phyloP scores from a whole-genome alignment of 2,797 vertebrate genomes.

The Synanceia verrucosa region DNA sequence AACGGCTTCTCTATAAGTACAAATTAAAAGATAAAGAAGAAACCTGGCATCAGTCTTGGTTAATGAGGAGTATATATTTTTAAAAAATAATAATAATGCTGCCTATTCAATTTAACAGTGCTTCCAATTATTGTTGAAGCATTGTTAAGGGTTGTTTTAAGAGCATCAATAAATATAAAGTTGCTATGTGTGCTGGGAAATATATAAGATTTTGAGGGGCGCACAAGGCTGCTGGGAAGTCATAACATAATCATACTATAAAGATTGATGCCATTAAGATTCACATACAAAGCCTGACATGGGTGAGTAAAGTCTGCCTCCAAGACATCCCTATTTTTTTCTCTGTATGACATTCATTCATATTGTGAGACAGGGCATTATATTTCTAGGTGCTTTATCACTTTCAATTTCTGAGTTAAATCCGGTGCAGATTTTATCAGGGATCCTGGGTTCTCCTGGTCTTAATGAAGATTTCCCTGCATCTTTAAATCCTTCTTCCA shows the following conservation, averaged over 20 bases:
- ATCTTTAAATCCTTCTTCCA: constrained; percentile 67
- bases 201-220: constrained; percentile 20
- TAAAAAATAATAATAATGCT: neutral
- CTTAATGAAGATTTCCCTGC: constrained; percentile 64
- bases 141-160: neutral
- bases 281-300: constrained; percentile 22
- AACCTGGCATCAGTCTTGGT: neutral
- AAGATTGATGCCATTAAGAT: constrained; percentile 18
- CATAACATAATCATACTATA: constrained; percentile 37
- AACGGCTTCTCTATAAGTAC: neutral
- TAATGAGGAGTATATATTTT: neutral
- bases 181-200: constrained; percentile 2
- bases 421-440: constrained; percentile 35
- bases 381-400: constrained; percentile 43
- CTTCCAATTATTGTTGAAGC: neutral
- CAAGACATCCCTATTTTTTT: neutral
- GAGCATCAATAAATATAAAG: neutral
- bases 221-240: constrained; percentile 11
- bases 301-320: constrained; percentile 25
- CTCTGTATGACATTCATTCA: constrained; percentile 28
- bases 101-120: neutral
- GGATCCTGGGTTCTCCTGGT: constrained; percentile 35
- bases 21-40: neutral
- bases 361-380: constrained; percentile 28
- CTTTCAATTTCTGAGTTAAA: constrained; percentile 31